phyloP scores from a whole-genome alignment of 2,888 invertebrate species.

The Dryomyza anilis region DNA sequence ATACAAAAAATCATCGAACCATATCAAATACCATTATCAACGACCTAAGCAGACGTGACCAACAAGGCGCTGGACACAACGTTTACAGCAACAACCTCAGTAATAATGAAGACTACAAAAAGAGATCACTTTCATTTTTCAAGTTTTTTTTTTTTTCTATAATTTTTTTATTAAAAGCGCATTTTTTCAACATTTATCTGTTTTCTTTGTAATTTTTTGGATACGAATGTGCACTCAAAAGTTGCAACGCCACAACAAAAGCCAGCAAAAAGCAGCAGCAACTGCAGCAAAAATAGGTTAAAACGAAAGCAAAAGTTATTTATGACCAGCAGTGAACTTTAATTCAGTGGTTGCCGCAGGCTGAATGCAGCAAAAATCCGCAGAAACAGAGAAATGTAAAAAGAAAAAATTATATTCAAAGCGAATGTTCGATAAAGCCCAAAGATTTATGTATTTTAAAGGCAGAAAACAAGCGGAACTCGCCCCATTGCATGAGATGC shows the following conservation, averaged over 20 bases:
- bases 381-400: too few species aligned
- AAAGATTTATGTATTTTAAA: too few species aligned
- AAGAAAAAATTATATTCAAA: too few species aligned
- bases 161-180: neutral
- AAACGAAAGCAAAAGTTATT: conserved; percentile 42
- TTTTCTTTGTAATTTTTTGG: neutral
- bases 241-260: neutral
- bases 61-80: neutral
- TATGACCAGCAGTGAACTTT: neutral
- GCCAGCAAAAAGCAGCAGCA: neutral
- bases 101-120: neutral
- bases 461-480: too few species aligned
- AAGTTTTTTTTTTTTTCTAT: neutral
- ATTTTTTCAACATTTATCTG: neutral
- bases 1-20: too few species aligned
- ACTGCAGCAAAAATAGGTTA: neutral
- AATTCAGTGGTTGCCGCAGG: too few species aligned
- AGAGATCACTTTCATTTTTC: neutral
- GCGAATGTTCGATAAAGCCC: neutral
- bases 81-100: neutral
- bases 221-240: neutral
- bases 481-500: too few species aligned
- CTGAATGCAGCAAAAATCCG: too few species aligned
- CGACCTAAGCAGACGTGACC: neutral
- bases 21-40: too few species aligned